These are phyloP conservation scores for Ylistrum balloti DNA, from an alignment of 1,140 invertebrate species.

Conservation along the genomic window DNA sequence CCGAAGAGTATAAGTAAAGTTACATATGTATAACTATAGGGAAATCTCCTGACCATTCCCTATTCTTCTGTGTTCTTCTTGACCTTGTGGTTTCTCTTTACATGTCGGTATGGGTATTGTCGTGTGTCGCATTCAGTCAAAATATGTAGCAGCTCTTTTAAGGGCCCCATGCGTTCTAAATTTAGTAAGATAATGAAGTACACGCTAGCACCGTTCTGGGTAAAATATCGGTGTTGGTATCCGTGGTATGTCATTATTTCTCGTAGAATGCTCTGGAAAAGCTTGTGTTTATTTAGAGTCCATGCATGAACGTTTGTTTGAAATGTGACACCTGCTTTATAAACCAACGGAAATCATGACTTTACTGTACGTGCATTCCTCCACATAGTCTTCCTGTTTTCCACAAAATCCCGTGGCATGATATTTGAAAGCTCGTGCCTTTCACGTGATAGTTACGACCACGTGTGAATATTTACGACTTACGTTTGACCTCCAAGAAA, in stretches of 20 bases:
- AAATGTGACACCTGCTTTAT: neutral
- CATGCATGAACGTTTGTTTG: slow-evolving; percentile 9
- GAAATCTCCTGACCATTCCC: too few relatives aligned
- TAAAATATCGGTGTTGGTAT: neutral
- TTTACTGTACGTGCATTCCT: neutral
- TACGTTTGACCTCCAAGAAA: too few relatives aligned
- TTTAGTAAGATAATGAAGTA: neutral
- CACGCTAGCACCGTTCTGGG: neutral
- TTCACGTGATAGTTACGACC: neutral
- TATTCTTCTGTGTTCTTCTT: neutral
- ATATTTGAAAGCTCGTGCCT: neutral
- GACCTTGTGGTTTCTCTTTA: neutral
- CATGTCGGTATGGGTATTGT: neutral
- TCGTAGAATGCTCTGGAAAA: neutral
- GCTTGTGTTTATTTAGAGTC: neutral
- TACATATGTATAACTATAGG: too few relatives aligned
- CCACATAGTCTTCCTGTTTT: neutral
- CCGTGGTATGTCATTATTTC: neutral
- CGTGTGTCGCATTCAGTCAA: neutral
- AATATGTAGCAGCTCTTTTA: neutral
- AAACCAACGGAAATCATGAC: neutral
- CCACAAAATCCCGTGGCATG: neutral
- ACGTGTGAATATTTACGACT: too few relatives aligned
- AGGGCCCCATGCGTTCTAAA: neutral
- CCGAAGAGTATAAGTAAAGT: too few relatives aligned